Evolutionary conservation across 2,113 vertebrate species (phyloP), one percentile per base, ranked within the genome.

Genomic region (Oenanthe oenanthe): DNA sequence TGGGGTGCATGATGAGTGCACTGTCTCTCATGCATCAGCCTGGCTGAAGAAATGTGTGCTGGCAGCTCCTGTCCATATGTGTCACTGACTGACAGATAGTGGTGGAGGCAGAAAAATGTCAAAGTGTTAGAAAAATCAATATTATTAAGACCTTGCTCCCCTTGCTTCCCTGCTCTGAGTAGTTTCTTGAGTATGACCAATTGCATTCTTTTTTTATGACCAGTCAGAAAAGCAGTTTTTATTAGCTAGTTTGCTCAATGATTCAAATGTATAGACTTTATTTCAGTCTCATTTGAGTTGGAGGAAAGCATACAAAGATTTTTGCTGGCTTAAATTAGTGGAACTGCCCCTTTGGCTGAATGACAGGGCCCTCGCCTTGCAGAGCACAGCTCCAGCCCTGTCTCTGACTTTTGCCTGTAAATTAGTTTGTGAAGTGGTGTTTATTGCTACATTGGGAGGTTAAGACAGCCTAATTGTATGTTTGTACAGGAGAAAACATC

Each of bases 391-490:
- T 98, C 95, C 92, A 97, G 87, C 96, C 88, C 92, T 0, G 97
- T 97, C 95, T 96, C 93, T 88, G 92, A 97, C 94, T 97, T 97
- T 96, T 81, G 95, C 96, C 97, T 98, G 98, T 98, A 98, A 98
- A 98, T 98, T 98, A 97, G 97, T 97, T 97, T 97, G 95, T 96
- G 97, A 97, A 97, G 95, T 97, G 97, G 97, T 98, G 98, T 98
- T 98, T 98, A 98, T 98, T 97, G 97, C 98, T 98, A 95, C 97
- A 97, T 79, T 71, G 92, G 97, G 98, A 98, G 97, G 98, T 98
- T 98, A 98, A 98, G 97, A 98, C 98, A 98, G 97, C 96, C 98
- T 98, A 98, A 98, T 98, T 98, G 97, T 96, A 97, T 97, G 96
- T 98, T 97, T 98, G 97, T 97, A 95, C 97, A 96, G 97, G 96